Base-by-base conservation (phyloP, 2,113 vertebrate species). In the Desmodus rotundus region DNA sequence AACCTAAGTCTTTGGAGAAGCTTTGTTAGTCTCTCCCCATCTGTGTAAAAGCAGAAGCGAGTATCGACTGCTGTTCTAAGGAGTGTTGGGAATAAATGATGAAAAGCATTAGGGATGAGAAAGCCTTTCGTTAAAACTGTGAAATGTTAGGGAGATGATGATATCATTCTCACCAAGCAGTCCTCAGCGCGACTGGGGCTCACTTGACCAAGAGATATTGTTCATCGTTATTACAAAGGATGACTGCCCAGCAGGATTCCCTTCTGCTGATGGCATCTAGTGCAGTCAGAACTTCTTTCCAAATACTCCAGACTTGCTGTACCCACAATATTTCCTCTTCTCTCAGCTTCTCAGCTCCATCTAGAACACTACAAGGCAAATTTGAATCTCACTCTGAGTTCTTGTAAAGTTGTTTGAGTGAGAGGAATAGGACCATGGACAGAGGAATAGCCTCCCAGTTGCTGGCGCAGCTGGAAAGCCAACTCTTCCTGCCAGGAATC, bases 351-450 rank as follows among this genome's bases (percentile, higher is more conserved):
- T 89, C 41, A 84, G 76, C 52, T 85, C 47, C 87, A 11, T 38
- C 28, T 56, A 84, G 33, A 74, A 68, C 31, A 36, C 36, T 68
- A 28, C 22, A 43, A 72, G 68, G 72, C 74, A 65, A 54, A 77
- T 73, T 56, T 41, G 83, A 96, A 67, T 41, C 91, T 91, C 61
- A 56, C 67, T 94, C 85, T 94, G 45, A 77, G 86, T 81, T 95
- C 81, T 56, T 87, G n/a, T 16, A 56, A 52, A 20, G n/a, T 73
- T 76, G 63, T 67, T 61, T 19, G 58, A 92, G 38, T 45, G 26
- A 43, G 28, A 85, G 80, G 33, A 92, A 94, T 97, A 98, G 97
- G 97, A 98, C 97, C 97, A 98, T 98, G 97, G 97, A 98, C 97
- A 98, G 97, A 96, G 97, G 83, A 92, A 68, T 2, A 56, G 91